Base-by-base conservation (phyloP, 2,888 invertebrate species). In the Lasioglossum lativentre region DNA sequence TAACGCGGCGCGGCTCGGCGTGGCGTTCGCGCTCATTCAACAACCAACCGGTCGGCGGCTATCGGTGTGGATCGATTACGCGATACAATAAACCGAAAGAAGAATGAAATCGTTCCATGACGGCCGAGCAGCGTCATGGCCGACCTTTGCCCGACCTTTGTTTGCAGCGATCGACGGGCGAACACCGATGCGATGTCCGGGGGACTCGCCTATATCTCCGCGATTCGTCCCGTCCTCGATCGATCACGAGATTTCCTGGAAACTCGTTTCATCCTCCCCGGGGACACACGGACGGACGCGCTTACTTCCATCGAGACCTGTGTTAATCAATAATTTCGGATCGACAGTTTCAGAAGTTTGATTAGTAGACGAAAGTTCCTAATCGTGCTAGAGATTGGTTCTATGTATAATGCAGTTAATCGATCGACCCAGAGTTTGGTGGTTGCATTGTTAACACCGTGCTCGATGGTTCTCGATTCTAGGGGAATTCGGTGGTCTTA, bases 21-120 rank as follows among this genome's bases (percentile, higher is more conserved):
- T 88, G 88, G 86, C 88, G 88, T 78, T 78, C 83, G 80, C 78
- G 78, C 85, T 83, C 88, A 88, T 88, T 88, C 85, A 88, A 79
- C 59, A 27, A 70, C 73, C 59, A 27, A 70, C 73, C 75, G 75
- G 47, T 23, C 47, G 27, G 42, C 76, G n/a, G 47, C 76, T 83
- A 73, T 85, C 88, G 80, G 40, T 47, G 78, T 47, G 78, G 82
- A 85, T 87, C 85, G 80, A 82, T 80, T 71, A 40, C 80, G 78
- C 75, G 80, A 86, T 83, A 76, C 83, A 73, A 81, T 80, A 80
- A 86, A 76, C 74, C 52, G 66, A 73, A 75, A 83, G 80, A 83
- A 81, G 80, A 83, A 81, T 77, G 76, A 83, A 76, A 78, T 81
- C 78, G 63, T 80, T 80, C 38, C 30, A 75, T n/a, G 47, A 52